Conservation (phyloP, 2,113 vertebrate genomes). For the Symphodus melops region DNA sequence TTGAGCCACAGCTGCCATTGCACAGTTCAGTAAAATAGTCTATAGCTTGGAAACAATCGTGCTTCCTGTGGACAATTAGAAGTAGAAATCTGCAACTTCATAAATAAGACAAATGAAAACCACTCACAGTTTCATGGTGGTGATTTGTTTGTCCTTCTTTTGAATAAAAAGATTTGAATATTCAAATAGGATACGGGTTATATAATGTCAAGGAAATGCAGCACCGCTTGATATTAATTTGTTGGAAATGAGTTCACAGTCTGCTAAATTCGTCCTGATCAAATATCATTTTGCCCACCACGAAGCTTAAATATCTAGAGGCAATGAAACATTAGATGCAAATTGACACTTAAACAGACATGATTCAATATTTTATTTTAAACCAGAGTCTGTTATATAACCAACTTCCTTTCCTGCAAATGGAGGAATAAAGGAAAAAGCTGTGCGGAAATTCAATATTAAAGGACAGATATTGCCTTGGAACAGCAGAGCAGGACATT, state of each 20-base stretch:
- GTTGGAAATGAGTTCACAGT: background rate
- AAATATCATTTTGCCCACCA: background rate
- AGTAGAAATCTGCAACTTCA: background rate
- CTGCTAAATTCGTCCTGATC: background rate
- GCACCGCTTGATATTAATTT: background rate
- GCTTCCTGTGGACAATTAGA: too few species aligned
- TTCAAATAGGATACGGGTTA: fast-evolving
- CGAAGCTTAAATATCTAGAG: background rate
- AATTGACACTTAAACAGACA: slow-evolving; percentile 1
- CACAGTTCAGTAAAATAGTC: too few species aligned
- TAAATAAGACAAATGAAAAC: background rate
- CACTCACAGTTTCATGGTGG: background rate
- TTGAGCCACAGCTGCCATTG: too few species aligned
- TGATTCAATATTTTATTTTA: background rate
- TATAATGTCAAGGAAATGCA: background rate
- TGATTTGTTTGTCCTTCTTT: background rate
- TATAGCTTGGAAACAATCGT: too few species aligned
- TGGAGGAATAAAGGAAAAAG: background rate
- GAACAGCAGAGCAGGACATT: background rate
- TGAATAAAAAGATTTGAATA: too few species aligned
- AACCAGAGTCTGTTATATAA: background rate
- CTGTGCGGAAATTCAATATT: background rate
- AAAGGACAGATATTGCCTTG: background rate
- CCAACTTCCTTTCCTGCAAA: background rate
- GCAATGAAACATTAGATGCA: background rate